Evolutionary conservation across 2,797 vertebrate species (phyloP), one percentile per base, ranked within the genome.

Genomic region (Salarias fasciatus): DNA sequence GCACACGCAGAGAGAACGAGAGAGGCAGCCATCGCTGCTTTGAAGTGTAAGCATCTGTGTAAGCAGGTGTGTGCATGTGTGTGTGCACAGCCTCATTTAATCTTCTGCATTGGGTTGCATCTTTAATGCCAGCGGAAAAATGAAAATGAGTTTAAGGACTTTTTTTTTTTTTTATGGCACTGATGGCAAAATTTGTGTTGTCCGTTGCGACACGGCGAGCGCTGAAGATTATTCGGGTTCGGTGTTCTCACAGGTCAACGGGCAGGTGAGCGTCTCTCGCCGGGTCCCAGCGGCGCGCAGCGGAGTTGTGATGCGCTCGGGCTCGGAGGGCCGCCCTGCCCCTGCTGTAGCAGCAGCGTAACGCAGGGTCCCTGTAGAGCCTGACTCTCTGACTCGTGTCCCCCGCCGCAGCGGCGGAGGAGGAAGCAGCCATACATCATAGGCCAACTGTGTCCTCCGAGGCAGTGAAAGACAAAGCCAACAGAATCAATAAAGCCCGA

Each of bases 401-500:
- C 72, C 81, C 55, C n/a, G 65, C 66, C 63, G 62, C 65, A 44
- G 75, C 62, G 5, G 69, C 72, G 50, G 65, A 73, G 58, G 63
- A 77, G 59, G 67, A 72, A 82, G 65, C 74, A 64, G 63, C 80
- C 80, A 89, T 91, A 86, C 80, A 90, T 91, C 87, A 89, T 74
- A 75, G 68, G 64, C 76, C 84, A 83, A 80, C 65, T 72, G 75
- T 78, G 75, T 86, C 85, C 83, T 80, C 74, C n/a, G 85, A 82
- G 83, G 69, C 58, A 0, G 66, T 76, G 85, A 81, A 78, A 76
- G 72, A 86, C 85, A 89, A 87, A 89, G 79, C 77, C 68, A 78
- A 66, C 63, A 69, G 72, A 85, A 91, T 91, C 86, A 89, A 91
- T 91, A 85, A 79, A 84, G 63, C 63, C 82, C 65, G 36, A 75